Conservation (phyloP, 2,113 vertebrate species). For the Chlamydotis undulata region DNA sequence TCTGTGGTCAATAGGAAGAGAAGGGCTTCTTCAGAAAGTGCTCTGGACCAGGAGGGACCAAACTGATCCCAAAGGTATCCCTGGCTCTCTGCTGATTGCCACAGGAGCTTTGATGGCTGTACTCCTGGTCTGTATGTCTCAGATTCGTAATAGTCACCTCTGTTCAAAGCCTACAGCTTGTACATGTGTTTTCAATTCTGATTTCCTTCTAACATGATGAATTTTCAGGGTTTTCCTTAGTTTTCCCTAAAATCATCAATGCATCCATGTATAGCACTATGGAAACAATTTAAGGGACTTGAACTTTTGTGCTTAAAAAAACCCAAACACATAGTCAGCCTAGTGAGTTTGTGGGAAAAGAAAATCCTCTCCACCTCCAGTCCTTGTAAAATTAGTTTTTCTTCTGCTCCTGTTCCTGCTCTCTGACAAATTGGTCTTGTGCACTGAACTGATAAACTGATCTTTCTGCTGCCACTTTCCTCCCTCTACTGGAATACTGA, state of each 20-base stretch:
- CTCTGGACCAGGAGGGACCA: background rate
- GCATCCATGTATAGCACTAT: background rate
- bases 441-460: slow-evolving; percentile 43
- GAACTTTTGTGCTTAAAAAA: background rate
- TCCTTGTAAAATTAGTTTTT: slow-evolving; percentile 37
- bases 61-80: background rate
- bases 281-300: background rate
- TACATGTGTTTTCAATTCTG: background rate
- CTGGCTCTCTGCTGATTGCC: background rate
- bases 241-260: background rate
- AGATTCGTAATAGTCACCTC: background rate
- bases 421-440: slow-evolving; percentile 27
- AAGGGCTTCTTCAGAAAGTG: background rate
- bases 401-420: slow-evolving; percentile 14
- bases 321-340: background rate
- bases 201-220: background rate
- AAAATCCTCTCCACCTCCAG: background rate
- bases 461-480: slow-evolving; percentile 49
- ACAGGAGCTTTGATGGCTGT: background rate
- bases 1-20: background rate
- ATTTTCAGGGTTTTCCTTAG: background rate
- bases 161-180: background rate
- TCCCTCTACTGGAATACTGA: slow-evolving; percentile 59
- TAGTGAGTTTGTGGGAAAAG: background rate
- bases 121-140: background rate